These are phyloP conservation scores for Neogale vison DNA, from an alignment of 2,113 vertebrate species.

Conservation along the genomic window DNA sequence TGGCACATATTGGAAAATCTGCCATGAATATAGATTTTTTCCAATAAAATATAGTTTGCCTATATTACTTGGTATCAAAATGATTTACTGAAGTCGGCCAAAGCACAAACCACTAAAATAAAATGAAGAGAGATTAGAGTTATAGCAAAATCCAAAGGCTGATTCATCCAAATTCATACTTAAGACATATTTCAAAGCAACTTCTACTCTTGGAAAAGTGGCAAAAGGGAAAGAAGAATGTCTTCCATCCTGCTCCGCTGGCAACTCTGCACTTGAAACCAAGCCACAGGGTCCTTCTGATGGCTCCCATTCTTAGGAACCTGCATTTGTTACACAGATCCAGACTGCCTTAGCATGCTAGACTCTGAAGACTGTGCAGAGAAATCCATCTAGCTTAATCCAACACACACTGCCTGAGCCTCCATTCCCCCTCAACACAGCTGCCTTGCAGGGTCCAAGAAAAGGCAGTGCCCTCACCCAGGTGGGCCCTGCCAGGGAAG, in stretches of 20 bases:
- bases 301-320: background rate
- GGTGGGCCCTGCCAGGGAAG: background rate
- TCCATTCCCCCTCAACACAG: background rate
- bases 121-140: slow-evolving; percentile 64
- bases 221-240: background rate
- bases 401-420: rapidly evolving
- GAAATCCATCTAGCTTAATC: background rate
- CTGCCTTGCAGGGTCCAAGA: background rate
- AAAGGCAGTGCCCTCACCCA: rapidly evolving
- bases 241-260: background rate
- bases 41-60: slow-evolving; percentile 69
- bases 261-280: background rate
- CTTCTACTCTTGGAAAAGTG: background rate
- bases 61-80: slow-evolving; percentile 65
- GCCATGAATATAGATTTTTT: slow-evolving; percentile 63
- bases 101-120: slow-evolving; percentile 73
- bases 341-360: rapidly evolving
- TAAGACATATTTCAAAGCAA: slow-evolving; percentile 13
- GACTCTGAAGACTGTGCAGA: background rate
- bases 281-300: background rate
- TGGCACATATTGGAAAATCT: slow-evolving; percentile 68
- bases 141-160: slow-evolving; percentile 47
- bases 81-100: slow-evolving; percentile 72
- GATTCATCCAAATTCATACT: slow-evolving; percentile 17
- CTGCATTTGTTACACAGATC: background rate